Base-by-base conservation (phyloP, 2,113 vertebrate genomes). In the Chaetops frenatus region DNA sequence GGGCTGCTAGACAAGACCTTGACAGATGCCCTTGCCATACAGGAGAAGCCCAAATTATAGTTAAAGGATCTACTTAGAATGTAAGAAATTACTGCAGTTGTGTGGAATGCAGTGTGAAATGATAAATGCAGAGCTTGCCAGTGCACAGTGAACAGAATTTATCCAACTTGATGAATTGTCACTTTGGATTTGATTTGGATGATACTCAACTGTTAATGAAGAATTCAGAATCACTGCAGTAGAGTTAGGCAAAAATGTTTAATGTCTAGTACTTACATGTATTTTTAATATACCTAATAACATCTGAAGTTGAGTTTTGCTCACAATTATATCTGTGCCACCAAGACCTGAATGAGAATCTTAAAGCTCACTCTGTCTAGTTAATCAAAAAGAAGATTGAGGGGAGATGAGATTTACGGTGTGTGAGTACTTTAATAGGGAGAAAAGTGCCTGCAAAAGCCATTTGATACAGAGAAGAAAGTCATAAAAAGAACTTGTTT, bases 271-370 rank as follows among this genome's bases (percentile, higher is more conserved):
- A 81, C 92, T 96, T 94, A 85, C 95, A 96, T 96, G 94, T 88
- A 93, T 97, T 96, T 95, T 97, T 96, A 95, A 96, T 91, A 36
- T 47, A 80, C 67, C 87, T 97, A 90, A 96, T 95, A 94, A 95
- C 90, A 83, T 90, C 86, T 94, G 94, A 96, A 82, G 93, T 67
- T 92, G 94, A 96, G 90, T 97, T 97, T 95, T 97, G 93, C 92
- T 93, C 90, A 87, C 96, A 93, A 90, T 97, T 97, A 95, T 83
- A 90, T 80, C 92, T 71, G 15, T 96, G 90, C 82, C 88, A 88
- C 88, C 90, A 94, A 78, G 88, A 86, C 93, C 92, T 66, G 93
- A 86, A 80, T 64, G 64, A 83, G 74, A 94, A 83, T 82, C 88
- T 86, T 81, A 81, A 71, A 92, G 77, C 88, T 95, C 83, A 51